Conservation (phyloP, 2,888 invertebrate genomes). For the Zygaena filipendulae region DNA sequence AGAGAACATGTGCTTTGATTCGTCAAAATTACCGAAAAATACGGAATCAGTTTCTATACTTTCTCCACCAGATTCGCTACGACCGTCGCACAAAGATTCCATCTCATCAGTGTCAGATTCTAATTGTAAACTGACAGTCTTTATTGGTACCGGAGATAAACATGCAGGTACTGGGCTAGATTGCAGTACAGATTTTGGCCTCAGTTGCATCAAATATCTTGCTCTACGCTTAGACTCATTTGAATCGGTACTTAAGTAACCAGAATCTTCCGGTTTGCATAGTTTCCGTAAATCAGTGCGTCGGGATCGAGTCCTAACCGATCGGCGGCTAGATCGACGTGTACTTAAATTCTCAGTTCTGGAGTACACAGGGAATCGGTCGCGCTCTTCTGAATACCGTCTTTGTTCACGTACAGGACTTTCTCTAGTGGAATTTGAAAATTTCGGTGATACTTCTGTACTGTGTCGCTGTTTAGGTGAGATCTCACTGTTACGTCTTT, state of each 20-base stretch:
- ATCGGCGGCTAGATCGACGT: conserved; percentile 46
- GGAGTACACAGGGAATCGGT: conserved; percentile 37
- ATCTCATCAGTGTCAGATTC: conserved; percentile 77
- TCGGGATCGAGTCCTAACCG: conserved; percentile 46
- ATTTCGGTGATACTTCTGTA: conserved; percentile 34
- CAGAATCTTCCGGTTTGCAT: conserved; percentile 76
- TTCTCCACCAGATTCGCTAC: conserved; percentile 88
- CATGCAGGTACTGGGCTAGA: conserved; percentile 28
- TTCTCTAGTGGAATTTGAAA: conserved; percentile 26
- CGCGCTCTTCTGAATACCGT: conserved; percentile 44
- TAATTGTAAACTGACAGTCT: conserved; percentile 36
- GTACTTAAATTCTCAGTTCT: conserved; percentile 43
- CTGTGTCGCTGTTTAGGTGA: conserved; percentile 43
- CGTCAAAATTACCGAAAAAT: conserved; percentile 79
- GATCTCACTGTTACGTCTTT: too few relatives aligned
- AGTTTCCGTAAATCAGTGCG: conserved; percentile 49
- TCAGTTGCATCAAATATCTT: conserved; percentile 52
- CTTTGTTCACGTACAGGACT: conserved; percentile 44
- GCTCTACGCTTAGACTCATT: conserved; percentile 68
- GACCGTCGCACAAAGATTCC: conserved; percentile 80
- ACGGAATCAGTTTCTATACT: conserved; percentile 90
- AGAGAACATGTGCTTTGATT: conserved; percentile 48
- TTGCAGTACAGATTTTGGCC: conserved; percentile 30
- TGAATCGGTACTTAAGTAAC: conserved; percentile 87
- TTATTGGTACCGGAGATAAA: conserved; percentile 24